Evolutionary conservation across 2,797 vertebrate species (phyloP), one percentile per base, ranked within the genome.

Genomic region (Ctenopoma kingsleyae): DNA sequence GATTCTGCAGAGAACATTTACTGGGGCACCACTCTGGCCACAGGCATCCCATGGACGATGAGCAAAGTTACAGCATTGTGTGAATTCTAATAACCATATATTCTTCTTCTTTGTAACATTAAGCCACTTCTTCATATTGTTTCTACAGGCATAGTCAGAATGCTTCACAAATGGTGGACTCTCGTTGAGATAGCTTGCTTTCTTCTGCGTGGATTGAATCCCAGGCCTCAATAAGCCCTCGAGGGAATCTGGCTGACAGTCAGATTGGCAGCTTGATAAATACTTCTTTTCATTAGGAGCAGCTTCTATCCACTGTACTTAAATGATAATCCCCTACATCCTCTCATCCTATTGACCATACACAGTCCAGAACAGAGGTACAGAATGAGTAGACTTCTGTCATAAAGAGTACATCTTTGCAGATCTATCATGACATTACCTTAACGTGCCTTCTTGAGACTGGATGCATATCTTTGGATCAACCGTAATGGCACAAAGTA

Each of bases 241-340:
- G 2, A 32, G 73, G 73, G 83, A 80, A 76, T 80, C 76, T 86
- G 85, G 80, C 85, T 20, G 64, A 70, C 53, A 23, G 44, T 77
- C 78, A 77, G 61, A 80, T 78, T 89, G 83, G 84, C 81, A 87
- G 81, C 74, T 64, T 84, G 82, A 84, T 88, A 81, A 88, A 86
- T 72, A 51, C 83, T 71, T 73, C 56, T 86, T 87, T 89, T 89
- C 80, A 89, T 85, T 81, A 89, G 79, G 62, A 71, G 62, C 70
- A 50, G 81, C 79, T 38, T 77, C 76, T 35, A 57, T 84, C 65
- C 74, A 61, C 78, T 79, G 79, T 74, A 78, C 83, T 87, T 87
- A 78, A 72, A 87, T 66, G 58, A 62, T 78, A 88, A 80, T 83
- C 75, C 74, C 50, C 55, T 76, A 59, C 41, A 55, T 79, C 74